Evolutionary conservation across 2,113 vertebrate species (phyloP).

Genomic region (Scomber colias): DNA sequence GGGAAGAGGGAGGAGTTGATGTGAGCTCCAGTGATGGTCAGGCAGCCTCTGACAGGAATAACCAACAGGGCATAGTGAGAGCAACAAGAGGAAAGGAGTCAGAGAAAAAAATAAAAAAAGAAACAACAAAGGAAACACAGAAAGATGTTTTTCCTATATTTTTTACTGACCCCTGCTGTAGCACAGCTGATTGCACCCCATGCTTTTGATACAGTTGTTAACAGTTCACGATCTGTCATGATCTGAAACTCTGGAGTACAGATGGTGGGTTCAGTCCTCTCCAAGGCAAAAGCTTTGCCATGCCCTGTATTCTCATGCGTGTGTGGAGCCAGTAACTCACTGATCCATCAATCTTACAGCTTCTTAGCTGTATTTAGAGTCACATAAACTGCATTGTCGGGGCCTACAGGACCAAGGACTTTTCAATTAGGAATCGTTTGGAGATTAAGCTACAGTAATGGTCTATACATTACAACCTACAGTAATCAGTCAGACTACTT

Average conservation of each 20-base stretch:
- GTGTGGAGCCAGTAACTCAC: constrained; percentile 7
- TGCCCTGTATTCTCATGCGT: background rate
- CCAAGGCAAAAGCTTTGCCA: constrained; percentile 35
- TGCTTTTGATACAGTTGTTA: constrained; percentile 69
- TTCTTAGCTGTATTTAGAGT: constrained; percentile 40
- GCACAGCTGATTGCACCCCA: constrained; percentile 50
- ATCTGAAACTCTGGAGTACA: constrained; percentile 51
- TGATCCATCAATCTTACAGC: constrained; percentile 42
- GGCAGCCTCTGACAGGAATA: constrained; percentile 64
- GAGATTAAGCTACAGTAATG: background rate
- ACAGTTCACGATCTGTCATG: constrained; percentile 59
- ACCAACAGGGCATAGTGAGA: constrained; percentile 55
- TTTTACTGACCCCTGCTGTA: constrained; percentile 31
- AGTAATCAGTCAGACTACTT: background rate
- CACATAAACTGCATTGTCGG: constrained; percentile 28
- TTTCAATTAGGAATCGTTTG: constrained; percentile 10
- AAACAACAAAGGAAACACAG: background rate
- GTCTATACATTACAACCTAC: no score
- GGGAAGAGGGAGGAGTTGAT: constrained; percentile 65
- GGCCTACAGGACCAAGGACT: constrained; percentile 5
- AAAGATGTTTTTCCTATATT: constrained; percentile 40
- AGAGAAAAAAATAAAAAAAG: constrained; percentile 1
- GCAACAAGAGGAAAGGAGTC: constrained; percentile 7
- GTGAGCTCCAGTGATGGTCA: constrained; percentile 60
- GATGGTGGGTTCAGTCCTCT: constrained; percentile 40